Conservation (phyloP, 2,113 vertebrate genomes). For the Callaeas wilsoni region DNA sequence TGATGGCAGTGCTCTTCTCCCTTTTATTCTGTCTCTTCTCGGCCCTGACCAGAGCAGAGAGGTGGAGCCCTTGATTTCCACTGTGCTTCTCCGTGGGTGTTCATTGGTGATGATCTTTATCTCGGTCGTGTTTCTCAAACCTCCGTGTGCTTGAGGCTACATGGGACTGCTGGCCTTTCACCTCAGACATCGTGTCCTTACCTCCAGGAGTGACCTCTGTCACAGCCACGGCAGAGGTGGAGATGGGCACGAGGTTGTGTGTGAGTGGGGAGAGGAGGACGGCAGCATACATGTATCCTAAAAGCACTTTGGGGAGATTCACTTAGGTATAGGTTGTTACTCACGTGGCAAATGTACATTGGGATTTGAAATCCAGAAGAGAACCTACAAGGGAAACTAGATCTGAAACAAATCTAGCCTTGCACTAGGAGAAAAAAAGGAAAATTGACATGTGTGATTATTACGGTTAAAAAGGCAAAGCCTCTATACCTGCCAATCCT, state of each 20-base stretch:
- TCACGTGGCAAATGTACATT: rapidly evolving
- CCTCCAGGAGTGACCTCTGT: background rate
- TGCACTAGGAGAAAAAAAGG: background rate
- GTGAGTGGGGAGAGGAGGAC: background rate
- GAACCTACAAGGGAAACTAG: background rate
- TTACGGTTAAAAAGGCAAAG: background rate
- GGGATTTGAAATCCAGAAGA: background rate
- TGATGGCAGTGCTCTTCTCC: background rate
- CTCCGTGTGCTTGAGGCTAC: background rate
- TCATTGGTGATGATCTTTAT: background rate
- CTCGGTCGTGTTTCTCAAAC: background rate
- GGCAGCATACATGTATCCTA: rapidly evolving
- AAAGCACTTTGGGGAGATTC: rapidly evolving
- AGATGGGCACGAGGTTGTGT: background rate
- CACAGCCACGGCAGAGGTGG: background rate
- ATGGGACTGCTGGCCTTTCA: rapidly evolving
- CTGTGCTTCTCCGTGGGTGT: rapidly evolving
- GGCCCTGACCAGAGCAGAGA: rapidly evolving
- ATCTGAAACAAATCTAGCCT: background rate
- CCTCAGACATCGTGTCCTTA: rapidly evolving
- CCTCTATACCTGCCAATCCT: rapidly evolving
- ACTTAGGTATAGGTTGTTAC: rapidly evolving
- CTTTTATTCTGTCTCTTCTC: rapidly evolving
- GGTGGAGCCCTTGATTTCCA: background rate
- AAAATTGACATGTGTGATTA: background rate